Percentiles rank a stretch among this genome's conserved stretches.
Conservation (phyloP, 2,888 invertebrate species). For the Chalcis sispes region DNA sequence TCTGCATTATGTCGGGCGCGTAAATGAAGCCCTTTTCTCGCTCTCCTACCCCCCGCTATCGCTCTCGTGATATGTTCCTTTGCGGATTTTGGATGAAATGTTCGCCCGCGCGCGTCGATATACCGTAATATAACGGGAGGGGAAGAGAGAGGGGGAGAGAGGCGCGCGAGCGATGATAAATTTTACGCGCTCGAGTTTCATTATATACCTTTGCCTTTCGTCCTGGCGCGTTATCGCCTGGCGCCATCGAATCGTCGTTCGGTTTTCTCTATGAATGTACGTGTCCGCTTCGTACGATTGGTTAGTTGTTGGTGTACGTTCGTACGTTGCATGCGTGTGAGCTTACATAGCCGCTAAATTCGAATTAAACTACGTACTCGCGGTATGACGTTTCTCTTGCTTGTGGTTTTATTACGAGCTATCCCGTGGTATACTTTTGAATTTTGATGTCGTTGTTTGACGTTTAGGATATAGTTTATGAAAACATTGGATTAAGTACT, state of each 20-base stretch:
- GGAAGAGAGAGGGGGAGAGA: too few species aligned
- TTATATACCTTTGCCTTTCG: slow-evolving; percentile 32
- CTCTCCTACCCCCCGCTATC: too few species aligned
- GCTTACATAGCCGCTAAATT: background rate
- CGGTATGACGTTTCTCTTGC: too few species aligned
- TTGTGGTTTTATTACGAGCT: slow-evolving; percentile 14
- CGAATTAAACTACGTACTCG: slow-evolving; percentile 33
- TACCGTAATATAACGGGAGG: background rate
- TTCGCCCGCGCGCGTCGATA: background rate
- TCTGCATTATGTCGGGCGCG: slow-evolving; percentile 37
- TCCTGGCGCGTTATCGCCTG: slow-evolving; percentile 8
- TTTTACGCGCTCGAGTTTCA: slow-evolving; percentile 48
- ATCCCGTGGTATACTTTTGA: background rate
- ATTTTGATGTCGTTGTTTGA: too few species aligned
- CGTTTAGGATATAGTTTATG: too few species aligned
- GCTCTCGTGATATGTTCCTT: too few species aligned
- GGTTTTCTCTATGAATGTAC: too few species aligned
- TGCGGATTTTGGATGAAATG: too few species aligned
- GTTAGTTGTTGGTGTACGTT: too few species aligned
- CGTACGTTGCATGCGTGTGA: too few species aligned
- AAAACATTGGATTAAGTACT: too few species aligned
- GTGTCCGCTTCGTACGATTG: too few species aligned
- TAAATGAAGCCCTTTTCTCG: slow-evolving; percentile 39
- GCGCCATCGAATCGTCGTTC: slow-evolving; percentile 29
- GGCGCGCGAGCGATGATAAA: slow-evolving; percentile 23